Percentiles rank a stretch among this genome's conserved stretches.
Evolutionary conservation across 2,888 invertebrate species (phyloP).

Genomic region (Spatulosminthurus flaviceps): DNA sequence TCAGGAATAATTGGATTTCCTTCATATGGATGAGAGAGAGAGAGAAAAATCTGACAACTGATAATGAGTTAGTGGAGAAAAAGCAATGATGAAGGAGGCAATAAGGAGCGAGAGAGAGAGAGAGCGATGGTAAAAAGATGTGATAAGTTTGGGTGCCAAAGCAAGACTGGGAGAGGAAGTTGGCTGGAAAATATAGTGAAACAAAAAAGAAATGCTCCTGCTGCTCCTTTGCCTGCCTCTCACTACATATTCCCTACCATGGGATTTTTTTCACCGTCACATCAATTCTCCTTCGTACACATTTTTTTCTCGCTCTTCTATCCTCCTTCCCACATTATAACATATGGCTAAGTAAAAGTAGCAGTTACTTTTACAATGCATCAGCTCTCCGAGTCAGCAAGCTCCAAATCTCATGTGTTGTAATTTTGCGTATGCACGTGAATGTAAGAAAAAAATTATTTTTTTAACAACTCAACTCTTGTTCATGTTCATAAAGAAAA

Average conservation of each 20-base stretch:
- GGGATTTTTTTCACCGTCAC: not conserved
- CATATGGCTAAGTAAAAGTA: no score
- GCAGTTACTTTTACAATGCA: no score
- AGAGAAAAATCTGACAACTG: not conserved
- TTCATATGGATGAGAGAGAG: no score
- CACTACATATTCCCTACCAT: not conserved
- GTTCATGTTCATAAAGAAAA: constrained; percentile 13
- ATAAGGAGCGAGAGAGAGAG: not conserved
- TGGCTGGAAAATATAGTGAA: not conserved
- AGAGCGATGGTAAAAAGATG: not conserved
- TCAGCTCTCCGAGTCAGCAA: no score
- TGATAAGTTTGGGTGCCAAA: not conserved
- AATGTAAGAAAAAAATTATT: not conserved
- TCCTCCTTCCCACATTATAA: not conserved
- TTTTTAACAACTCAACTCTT: not conserved
- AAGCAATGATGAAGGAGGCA: not conserved
- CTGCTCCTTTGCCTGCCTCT: constrained; percentile 1
- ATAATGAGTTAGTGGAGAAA: not conserved
- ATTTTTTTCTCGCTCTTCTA: not conserved
- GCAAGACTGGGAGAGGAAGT: not conserved
- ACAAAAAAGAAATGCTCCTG: not conserved
- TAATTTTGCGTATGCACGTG: no score
- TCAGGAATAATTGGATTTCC: no score
- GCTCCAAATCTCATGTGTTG: no score
- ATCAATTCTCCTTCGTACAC: constrained; percentile 9